These are phyloP conservation scores for Brachypterus glaber DNA, from an alignment of 2,888 invertebrate genomes.

Conservation along the genomic window DNA sequence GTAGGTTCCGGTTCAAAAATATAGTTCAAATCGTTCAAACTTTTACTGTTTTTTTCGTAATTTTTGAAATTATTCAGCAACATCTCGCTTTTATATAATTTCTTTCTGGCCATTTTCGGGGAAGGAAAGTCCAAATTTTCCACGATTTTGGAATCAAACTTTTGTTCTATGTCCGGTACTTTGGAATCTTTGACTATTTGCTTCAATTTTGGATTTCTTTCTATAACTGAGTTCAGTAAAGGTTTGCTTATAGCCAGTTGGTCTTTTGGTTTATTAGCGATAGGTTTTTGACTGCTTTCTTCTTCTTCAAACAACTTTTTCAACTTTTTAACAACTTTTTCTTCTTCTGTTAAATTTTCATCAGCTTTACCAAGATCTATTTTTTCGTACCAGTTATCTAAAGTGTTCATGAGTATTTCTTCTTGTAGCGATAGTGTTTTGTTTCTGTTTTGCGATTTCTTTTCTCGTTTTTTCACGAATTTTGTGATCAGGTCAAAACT, in stretches of 20 bases:
- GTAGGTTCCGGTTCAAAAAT: constrained; percentile 12
- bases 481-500: constrained; percentile 10
- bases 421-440: constrained; percentile 30
- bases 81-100: too few relatives aligned
- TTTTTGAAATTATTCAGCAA: too few relatives aligned
- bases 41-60: constrained; percentile 27
- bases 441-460: constrained; percentile 18
- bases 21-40: constrained; percentile 23
- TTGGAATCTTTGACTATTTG: constrained; percentile 29
- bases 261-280: constrained; percentile 32
- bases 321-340: constrained; percentile 31
- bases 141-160: too few relatives aligned
- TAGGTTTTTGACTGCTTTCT: constrained; percentile 25
- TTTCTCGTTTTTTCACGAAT: constrained; percentile 22
- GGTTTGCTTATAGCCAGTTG: constrained; percentile 37
- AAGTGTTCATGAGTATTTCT: constrained; percentile 27
- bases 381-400: constrained; percentile 30
- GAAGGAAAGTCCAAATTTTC: too few relatives aligned
- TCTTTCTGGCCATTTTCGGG: too few relatives aligned
- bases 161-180: constrained; percentile 28
- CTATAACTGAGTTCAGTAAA: constrained; percentile 31
- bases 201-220: constrained; percentile 33
- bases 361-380: constrained; percentile 33
- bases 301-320: constrained; percentile 29
- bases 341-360: constrained; percentile 31